Base-by-base conservation (phyloP, 2,113 vertebrate genomes). In the Lophura nycthemera region DNA sequence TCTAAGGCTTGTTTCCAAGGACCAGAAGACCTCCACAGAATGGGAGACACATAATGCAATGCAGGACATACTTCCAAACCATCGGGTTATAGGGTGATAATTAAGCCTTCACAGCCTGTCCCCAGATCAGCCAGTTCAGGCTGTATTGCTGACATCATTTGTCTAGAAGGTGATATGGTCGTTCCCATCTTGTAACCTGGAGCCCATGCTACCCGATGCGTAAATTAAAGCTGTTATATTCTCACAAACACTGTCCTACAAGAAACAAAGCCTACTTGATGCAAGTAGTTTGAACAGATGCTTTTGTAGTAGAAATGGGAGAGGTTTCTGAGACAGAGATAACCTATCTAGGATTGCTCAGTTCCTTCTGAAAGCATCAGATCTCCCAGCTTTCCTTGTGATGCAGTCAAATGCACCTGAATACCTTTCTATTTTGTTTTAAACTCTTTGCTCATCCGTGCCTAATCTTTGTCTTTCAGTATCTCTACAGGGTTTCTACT, bases 341-440 rank as follows among this genome's bases (percentile, higher is more conserved):
- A 93, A 86, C 45, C 1, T 52, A 92, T 64, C 92, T 90, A 94
- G 90, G 86, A 94, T 92, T 77, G 56, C 36, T 79, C 25, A 1
- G 0, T 21, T 92, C 78, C 66, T 73, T 70, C 63, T 6, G 20
- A 90, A 43, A 67, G 29, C 32, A 56, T 72, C 34, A 88, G 76
- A 64, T 83, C 80, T 14, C 32, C 17, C 48, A 59, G 27, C 42
- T 71, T 59, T 86, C 72, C 36, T 69, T 57, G 38, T 8, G 34
- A 78, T 72, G 61, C 47, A 70, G 69, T 32, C 56, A 88, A 75
- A 63, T 18, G 60, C 47, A 56, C 59, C 21, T 34, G 36, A 81
- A 71, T 17, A 11, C 10, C 57, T 52, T 0, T 32, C 24, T 30
- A 29, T 16, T 71, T 60, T 59, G n/a, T 60, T 86, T 71, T 86